A percentile compares a stretch with the other conserved stretches of the same genome.
Evolutionary conservation across 2,888 invertebrate species (phyloP).

Genomic region (Drosophila gaucha): DNA sequence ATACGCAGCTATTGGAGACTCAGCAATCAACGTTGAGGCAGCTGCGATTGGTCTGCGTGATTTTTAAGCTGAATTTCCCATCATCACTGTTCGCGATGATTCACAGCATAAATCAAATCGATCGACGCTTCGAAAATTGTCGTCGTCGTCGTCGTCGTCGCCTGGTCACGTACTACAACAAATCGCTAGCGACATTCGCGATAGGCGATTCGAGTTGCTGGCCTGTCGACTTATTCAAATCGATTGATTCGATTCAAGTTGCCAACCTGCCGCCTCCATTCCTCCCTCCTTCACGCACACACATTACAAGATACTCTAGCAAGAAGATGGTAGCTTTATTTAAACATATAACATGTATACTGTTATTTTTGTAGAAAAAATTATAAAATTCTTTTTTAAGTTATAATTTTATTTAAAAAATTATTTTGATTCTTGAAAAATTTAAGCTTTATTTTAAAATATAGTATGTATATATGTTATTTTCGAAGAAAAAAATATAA

Average conservation of each 20-base stretch:
- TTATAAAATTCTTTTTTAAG: too few species aligned
- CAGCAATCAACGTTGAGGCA: not conserved
- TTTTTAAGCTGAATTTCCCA: constrained; percentile 30
- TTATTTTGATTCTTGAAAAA: too few species aligned
- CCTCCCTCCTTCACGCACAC: not conserved
- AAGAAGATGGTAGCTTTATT: not conserved
- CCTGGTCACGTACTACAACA: constrained; percentile 52
- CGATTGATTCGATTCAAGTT: constrained; percentile 63
- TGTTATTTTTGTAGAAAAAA: too few species aligned
- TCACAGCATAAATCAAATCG: constrained; percentile 60
- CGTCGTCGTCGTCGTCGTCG: constrained; percentile 30
- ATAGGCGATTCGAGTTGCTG: constrained; percentile 37
- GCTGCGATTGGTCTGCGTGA: constrained; percentile 4
- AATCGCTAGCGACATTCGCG: constrained; percentile 42
- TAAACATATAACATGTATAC: too few species aligned
- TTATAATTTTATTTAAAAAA: too few species aligned
- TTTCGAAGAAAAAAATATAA: too few species aligned
- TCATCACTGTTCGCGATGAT: constrained; percentile 38
- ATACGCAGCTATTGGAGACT: constrained; percentile 16
- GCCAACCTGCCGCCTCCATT: constrained; percentile 4
- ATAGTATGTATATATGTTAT: too few species aligned
- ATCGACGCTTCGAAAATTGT: too few species aligned
- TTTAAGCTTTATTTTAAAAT: too few species aligned
- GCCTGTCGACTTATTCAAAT: constrained; percentile 64
- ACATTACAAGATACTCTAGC: constrained; percentile 2